Percentiles rank a stretch among this genome's conserved stretches.
phyloP scores from a whole-genome alignment of 92 coral and sea anemone species.

The Nematostella vectensis region DNA sequence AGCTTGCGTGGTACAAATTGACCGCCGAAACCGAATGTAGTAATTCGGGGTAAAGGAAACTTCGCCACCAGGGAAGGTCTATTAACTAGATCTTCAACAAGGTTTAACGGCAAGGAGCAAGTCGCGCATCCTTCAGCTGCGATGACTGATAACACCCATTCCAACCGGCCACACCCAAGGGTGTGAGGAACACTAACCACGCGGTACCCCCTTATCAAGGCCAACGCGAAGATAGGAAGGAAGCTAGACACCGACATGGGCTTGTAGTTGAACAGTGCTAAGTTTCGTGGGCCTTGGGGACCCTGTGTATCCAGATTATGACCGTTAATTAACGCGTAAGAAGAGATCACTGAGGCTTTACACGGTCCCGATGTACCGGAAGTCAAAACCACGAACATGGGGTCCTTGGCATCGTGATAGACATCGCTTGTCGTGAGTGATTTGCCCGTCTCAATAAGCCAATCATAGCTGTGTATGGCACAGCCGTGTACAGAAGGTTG shows the following conservation, averaged over 20 bases:
- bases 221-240: conserved; percentile 10
- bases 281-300: conserved; percentile 4
- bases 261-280: conserved; percentile 12
- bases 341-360: conserved; percentile 11
- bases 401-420: conserved; percentile 14
- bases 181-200: conserved; percentile 5
- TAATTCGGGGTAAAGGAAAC: conserved; percentile 4
- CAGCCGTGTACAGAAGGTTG: no score
- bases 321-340: conserved; percentile 4
- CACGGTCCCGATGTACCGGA: conserved; percentile 24
- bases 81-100: conserved; percentile 7
- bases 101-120: conserved; percentile 14
- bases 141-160: conserved; percentile 14
- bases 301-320: conserved; percentile 11
- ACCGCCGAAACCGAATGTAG: conserved; percentile 22
- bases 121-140: conserved; percentile 8
- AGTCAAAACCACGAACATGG: conserved; percentile 16
- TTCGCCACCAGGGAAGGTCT: conserved; percentile 2
- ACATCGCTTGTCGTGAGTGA: no score
- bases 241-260: conserved; percentile 23
- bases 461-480: no score
- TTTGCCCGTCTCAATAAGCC: no score
- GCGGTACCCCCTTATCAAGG: conserved; percentile 7
- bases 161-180: conserved; percentile 6
- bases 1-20: conserved; percentile 25